Base-by-base conservation (phyloP, 2,888 invertebrate species). In the Aleiodes leptofemur region DNA sequence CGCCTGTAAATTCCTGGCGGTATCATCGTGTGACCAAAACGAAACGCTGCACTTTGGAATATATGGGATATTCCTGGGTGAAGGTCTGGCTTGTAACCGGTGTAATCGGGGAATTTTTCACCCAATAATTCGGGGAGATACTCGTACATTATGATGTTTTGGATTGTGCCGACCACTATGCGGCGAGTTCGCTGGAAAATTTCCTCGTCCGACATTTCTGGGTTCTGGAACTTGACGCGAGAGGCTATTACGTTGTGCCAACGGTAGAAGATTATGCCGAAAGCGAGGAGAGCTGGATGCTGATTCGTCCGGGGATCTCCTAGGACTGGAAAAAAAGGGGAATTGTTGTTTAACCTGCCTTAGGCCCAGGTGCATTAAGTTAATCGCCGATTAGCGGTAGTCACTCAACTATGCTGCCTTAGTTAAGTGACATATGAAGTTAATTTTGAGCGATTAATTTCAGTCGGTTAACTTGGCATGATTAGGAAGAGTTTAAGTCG, bases 281-380 rank as follows among this genome's bases (percentile, higher is more conserved):
- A 95, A 0, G 98, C 95, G 69, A 99, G 92, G 84, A 99, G 91
- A 0, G 98, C 98, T 0, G 99, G 99, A 89, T 99, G 98, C 90
- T 99, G 99, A 90, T 99, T 99, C 3, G 97, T 96, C 78, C 98
- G 93, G 0, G 98, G 97, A 90, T 99, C 98, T 14, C 99, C 99
- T 72, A 99, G 90, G 82, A 98, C 98, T 98, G 87, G 23, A 23
- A 23, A 23, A 1, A 90, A 89, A 34, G 38, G n/a, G 38, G 31
- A 31, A 43, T 4, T 13, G 34, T n/a, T 61, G 29, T 6, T 43
- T 64, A n/a, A n/a, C n/a, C n/a, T n/a, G n/a, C n/a, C n/a, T n/a
- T n/a, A n/a, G n/a, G n/a, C n/a, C n/a, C n/a, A n/a, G n/a, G n/a
- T n/a, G n/a, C n/a, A n/a, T n/a, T n/a, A n/a, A n/a, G n/a, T n/a